phyloP scores from a whole-genome alignment of 2,888 invertebrate genomes.

The Spodoptera littoralis region DNA sequence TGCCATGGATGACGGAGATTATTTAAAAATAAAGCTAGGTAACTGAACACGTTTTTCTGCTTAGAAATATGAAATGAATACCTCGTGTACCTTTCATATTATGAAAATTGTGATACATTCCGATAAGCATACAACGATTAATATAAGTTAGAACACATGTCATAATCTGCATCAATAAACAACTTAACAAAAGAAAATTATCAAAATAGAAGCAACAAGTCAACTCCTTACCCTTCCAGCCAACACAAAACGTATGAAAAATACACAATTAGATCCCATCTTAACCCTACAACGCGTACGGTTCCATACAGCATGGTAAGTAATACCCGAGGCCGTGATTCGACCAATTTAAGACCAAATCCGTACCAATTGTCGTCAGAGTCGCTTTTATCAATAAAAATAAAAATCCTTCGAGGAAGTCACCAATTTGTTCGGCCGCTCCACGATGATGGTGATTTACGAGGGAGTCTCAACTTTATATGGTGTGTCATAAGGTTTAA shows the following conservation, averaged over 20 bases:
- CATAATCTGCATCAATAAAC: neutral
- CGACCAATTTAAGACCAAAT: constrained; percentile 82
- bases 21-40: neutral
- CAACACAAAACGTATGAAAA: constrained; percentile 28
- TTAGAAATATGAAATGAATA: neutral
- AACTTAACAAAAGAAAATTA: constrained; percentile 1
- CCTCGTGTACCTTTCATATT: no score
- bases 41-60: neutral
- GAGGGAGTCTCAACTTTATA: constrained; percentile 53
- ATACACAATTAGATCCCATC: constrained; percentile 35
- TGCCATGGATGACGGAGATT: neutral
- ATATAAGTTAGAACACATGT: neutral
- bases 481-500: neutral
- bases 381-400: constrained; percentile 86
- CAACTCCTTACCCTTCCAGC: constrained; percentile 20
- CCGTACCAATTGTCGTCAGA: constrained; percentile 82
- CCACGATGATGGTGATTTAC: constrained; percentile 50
- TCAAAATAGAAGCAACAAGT: neutral
- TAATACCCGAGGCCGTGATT: constrained; percentile 67
- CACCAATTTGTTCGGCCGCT: constrained; percentile 78
- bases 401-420: constrained; percentile 86
- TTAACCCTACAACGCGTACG: constrained; percentile 47
- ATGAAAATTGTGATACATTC: no score
- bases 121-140: no score
- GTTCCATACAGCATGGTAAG: constrained; percentile 52